Percentiles rank a stretch among this genome's conserved stretches.
phyloP scores from a whole-genome alignment of 2,888 invertebrate species.

The Dicycla oo region DNA sequence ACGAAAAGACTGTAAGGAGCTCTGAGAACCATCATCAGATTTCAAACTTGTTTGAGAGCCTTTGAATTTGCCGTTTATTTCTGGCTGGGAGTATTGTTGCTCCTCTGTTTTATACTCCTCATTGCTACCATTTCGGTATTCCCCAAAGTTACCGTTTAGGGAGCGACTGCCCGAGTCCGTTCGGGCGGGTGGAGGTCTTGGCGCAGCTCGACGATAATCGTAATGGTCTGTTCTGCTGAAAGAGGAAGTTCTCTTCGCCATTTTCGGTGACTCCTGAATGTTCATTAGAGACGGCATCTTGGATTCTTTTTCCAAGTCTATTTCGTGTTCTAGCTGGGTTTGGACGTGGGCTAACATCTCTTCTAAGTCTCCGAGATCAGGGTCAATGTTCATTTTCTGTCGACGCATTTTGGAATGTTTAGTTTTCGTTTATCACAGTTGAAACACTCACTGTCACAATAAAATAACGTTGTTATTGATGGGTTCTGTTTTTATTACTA shows the following conservation, averaged over 20 bases:
- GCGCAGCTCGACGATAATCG: conserved; percentile 74
- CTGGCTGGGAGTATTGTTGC: conserved; percentile 73
- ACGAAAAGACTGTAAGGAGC: conserved; percentile 83
- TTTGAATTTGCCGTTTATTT: conserved; percentile 72
- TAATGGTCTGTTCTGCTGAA: conserved; percentile 77
- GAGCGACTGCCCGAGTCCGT: conserved; percentile 57
- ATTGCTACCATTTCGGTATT: conserved; percentile 66
- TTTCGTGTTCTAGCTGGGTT: conserved; percentile 86
- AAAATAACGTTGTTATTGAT: conserved; percentile 20
- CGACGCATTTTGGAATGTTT: conserved; percentile 78
- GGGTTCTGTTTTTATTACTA: conserved; percentile 18
- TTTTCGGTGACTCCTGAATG: conserved; percentile 84
- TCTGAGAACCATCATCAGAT: conserved; percentile 82
- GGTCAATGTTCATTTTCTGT: conserved; percentile 81
- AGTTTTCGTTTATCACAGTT: conserved; percentile 59
- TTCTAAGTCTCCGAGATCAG: conserved; percentile 86
- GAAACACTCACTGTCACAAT: conserved; percentile 48
- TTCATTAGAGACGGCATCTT: conserved; percentile 82
- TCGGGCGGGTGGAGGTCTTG: conserved; percentile 71
- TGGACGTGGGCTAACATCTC: conserved; percentile 89
- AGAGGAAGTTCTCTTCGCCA: conserved; percentile 77
- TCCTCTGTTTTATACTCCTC: conserved; percentile 72
- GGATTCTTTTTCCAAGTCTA: conserved; percentile 82
- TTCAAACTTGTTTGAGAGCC: conserved; percentile 81
- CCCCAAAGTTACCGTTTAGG: conserved; percentile 55